Conservation (phyloP, 2,797 vertebrate species). For the Rachycentron canadum region DNA sequence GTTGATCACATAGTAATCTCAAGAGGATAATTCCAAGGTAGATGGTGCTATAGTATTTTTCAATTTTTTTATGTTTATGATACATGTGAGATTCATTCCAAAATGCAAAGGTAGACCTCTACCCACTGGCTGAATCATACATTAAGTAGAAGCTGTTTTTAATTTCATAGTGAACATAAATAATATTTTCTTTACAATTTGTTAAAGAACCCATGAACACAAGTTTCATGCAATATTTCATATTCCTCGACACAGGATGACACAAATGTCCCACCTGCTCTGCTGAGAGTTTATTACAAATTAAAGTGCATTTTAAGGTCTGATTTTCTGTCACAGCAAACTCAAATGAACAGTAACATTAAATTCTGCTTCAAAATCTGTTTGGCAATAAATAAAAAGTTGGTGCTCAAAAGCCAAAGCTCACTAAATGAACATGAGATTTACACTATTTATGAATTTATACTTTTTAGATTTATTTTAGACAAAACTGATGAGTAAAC, state of each 20-base stretch:
- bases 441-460: neutral
- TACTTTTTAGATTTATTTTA: conserved; percentile 25
- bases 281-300: neutral
- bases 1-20: neutral
- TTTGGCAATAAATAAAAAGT: conserved; percentile 11
- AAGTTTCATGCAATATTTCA: neutral
- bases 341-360: neutral
- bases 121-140: conserved; percentile 5
- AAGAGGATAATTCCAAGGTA: neutral
- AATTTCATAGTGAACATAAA: neutral
- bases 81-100: conserved; percentile 8
- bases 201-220: conserved; percentile 7
- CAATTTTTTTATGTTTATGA: conserved; percentile 20
- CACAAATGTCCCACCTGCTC: conserved; percentile 16
- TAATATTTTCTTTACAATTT: conserved; percentile 12
- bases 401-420: neutral
- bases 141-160: neutral
- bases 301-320: conserved; percentile 10
- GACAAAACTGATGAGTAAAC: conserved; percentile 33
- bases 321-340: neutral
- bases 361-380: conserved; percentile 3
- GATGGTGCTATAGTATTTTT: neutral
- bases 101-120: neutral
- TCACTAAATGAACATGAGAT: conserved; percentile 13
- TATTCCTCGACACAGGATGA: conserved; percentile 1